phyloP scores from a whole-genome alignment of 2,888 invertebrate species.

The Ceramica pisi region DNA sequence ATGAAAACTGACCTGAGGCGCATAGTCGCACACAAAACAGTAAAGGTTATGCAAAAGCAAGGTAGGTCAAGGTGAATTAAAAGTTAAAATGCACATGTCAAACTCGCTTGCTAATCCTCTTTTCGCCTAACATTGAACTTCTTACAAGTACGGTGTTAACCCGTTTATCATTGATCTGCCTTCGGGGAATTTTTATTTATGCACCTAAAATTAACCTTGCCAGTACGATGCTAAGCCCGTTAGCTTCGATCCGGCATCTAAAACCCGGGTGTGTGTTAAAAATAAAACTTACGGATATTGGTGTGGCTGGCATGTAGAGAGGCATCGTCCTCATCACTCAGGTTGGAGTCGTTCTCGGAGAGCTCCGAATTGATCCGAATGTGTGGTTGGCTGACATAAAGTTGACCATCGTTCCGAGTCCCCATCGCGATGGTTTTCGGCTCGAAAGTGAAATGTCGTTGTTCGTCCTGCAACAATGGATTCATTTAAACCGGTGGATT shows the following conservation, averaged over 20 bases:
- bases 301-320: slow-evolving; percentile 84
- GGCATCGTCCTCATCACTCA: slow-evolving; percentile 85
- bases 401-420: slow-evolving; percentile 63
- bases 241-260: neutral
- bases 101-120: neutral
- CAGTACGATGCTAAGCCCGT: neutral
- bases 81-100: neutral
- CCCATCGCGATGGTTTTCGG: slow-evolving; percentile 79
- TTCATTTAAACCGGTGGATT: neutral
- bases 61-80: neutral
- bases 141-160: neutral
- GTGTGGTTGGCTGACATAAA: slow-evolving; percentile 79
- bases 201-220: neutral
- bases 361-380: slow-evolving; percentile 79
- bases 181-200: neutral
- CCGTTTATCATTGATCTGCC: neutral
- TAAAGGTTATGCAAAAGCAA: neutral
- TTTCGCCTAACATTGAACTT: neutral
- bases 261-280: neutral
- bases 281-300: slow-evolving; percentile 77
- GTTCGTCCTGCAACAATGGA: slow-evolving; percentile 73
- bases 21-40: neutral
- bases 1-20: neutral
- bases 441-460: slow-evolving; percentile 82
- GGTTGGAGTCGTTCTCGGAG: slow-evolving; percentile 85